Conservation (phyloP, 2,888 invertebrate species). For the Lacanobia wlatinum region DNA sequence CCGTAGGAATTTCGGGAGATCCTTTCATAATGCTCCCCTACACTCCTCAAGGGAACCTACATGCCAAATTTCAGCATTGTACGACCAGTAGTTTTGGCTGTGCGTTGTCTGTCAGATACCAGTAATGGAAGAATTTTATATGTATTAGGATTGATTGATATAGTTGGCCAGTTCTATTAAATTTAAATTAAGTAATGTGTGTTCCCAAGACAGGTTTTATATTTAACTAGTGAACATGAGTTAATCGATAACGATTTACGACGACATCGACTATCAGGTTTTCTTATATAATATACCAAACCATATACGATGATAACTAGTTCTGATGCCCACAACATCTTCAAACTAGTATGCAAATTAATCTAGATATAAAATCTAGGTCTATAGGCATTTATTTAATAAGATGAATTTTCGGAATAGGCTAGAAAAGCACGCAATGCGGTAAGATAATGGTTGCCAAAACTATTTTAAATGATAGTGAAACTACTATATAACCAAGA, state of each 20-base stretch:
- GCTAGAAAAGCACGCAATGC: conserved; percentile 11
- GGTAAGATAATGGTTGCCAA: neutral
- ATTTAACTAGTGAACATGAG: neutral
- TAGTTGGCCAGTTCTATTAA: neutral
- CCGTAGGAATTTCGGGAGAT: too few relatives aligned
- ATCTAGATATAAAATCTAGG: neutral
- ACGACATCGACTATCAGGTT: neutral
- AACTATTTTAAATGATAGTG: neutral
- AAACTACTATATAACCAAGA: too few relatives aligned
- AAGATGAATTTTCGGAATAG: neutral
- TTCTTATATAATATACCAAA: neutral
- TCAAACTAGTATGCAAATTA: conserved; percentile 13
- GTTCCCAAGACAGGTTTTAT: neutral
- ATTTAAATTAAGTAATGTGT: neutral
- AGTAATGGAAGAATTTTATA: too few relatives aligned
- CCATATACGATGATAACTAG: neutral
- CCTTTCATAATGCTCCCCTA: too few relatives aligned
- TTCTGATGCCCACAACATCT: neutral
- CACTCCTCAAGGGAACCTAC: too few relatives aligned
- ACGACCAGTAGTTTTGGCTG: too few relatives aligned
- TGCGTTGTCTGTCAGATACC: too few relatives aligned
- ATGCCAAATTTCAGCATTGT: too few relatives aligned
- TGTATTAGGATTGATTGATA: too few relatives aligned
- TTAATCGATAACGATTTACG: neutral
- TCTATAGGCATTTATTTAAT: neutral